phyloP scores from a whole-genome alignment of 2,888 invertebrate genomes.

The Timandra comae region DNA sequence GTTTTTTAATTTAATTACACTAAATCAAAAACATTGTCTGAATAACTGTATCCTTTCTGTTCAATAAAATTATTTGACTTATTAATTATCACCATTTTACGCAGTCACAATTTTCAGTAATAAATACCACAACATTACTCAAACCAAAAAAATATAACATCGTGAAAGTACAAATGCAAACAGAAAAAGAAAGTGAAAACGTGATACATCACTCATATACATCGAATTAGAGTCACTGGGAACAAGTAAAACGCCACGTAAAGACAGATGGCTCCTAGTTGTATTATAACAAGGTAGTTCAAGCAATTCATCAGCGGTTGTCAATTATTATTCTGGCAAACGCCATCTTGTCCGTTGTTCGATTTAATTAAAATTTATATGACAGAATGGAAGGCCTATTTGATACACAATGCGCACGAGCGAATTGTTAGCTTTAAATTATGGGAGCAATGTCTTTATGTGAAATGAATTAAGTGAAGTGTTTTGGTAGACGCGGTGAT shows the following conservation, averaged over 20 bases:
- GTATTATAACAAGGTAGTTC: conserved; percentile 64
- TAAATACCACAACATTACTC: too few species aligned
- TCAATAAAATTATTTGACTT: too few species aligned
- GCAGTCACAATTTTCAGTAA: too few species aligned
- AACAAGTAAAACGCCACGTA: conserved; percentile 23
- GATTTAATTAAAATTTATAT: conserved; percentile 74
- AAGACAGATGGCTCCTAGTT: conserved; percentile 61
- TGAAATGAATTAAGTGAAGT: not conserved
- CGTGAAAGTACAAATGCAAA: too few species aligned
- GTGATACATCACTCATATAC: conserved; percentile 8
- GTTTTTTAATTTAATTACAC: too few species aligned
- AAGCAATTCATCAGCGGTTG: conserved; percentile 69
- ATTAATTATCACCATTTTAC: too few species aligned
- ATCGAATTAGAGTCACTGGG: conserved; percentile 12
- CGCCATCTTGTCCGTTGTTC: conserved; percentile 47
- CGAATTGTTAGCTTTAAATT: not conserved
- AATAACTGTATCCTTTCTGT: too few species aligned
- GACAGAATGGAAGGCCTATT: conserved; percentile 21
- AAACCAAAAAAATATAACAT: too few species aligned
- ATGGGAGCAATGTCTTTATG: too few species aligned
- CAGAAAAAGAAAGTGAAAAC: conserved; percentile 8
- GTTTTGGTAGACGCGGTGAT: not conserved
- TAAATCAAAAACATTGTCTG: too few species aligned
- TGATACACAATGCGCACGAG: not conserved
- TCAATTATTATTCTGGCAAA: conserved; percentile 60